phyloP scores from a whole-genome alignment of 2,797 vertebrate genomes.

The Adrianichthys oophorus region DNA sequence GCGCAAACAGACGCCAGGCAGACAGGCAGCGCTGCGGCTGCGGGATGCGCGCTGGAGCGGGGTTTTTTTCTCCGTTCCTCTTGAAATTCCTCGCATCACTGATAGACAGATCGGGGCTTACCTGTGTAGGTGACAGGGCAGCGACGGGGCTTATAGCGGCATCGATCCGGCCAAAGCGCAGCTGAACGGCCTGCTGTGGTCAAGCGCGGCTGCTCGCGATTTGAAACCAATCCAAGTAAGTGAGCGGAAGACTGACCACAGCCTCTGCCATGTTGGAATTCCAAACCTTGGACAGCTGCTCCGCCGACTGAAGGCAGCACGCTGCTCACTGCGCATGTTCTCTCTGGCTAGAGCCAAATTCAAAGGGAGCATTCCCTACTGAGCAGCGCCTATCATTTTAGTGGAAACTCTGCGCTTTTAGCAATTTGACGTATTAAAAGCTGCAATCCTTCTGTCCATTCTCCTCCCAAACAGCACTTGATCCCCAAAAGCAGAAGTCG shows the following conservation, averaged over 20 bases:
- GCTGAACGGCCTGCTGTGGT: slow-evolving; percentile 82
- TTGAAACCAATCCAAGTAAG: slow-evolving; percentile 98
- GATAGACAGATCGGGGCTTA: slow-evolving; percentile 78
- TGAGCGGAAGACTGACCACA: slow-evolving; percentile 92
- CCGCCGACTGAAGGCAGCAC: slow-evolving; percentile 87
- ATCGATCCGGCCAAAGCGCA: slow-evolving; percentile 86
- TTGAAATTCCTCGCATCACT: slow-evolving; percentile 63
- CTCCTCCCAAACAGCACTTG: neutral
- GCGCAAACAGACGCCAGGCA: neutral
- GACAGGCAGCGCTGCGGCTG: slow-evolving; percentile 47
- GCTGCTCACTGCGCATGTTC: slow-evolving; percentile 92
- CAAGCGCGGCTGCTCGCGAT: slow-evolving; percentile 87
- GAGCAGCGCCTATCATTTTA: slow-evolving; percentile 28
- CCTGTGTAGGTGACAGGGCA: slow-evolving; percentile 86
- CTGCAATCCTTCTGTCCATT: slow-evolving; percentile 1
- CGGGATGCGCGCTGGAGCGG: slow-evolving; percentile 54
- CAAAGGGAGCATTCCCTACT: slow-evolving; percentile 77
- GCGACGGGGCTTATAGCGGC: slow-evolving; percentile 82
- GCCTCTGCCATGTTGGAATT: slow-evolving; percentile 99
- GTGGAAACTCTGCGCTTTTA: slow-evolving; percentile 2
- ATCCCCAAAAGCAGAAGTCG: too few species aligned
- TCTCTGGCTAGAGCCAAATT: slow-evolving; percentile 89
- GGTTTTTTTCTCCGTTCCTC: slow-evolving; percentile 52
- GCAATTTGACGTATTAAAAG: slow-evolving; percentile 12
- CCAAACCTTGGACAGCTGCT: slow-evolving; percentile 98